Evolutionary conservation across 2,113 vertebrate genomes (phyloP).

Genomic region (Dicerorhinus sumatrensis): DNA sequence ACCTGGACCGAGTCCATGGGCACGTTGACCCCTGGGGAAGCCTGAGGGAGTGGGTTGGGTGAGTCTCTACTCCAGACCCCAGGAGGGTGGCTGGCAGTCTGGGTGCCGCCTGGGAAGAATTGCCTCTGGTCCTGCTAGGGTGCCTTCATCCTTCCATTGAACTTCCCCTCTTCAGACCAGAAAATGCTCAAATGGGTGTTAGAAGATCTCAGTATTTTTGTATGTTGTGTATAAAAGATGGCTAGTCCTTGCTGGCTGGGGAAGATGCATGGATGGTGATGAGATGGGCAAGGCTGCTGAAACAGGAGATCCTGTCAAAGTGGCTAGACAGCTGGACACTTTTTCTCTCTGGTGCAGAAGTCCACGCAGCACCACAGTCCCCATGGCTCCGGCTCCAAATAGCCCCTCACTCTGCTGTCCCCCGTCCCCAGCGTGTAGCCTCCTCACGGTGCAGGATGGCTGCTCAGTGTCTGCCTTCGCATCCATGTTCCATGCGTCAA

Average conservation of each 20-base stretch:
- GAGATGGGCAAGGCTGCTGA: background rate
- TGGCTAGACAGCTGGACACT: fast-evolving
- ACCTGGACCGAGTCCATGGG: background rate
- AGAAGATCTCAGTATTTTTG: background rate
- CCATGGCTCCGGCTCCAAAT: fast-evolving
- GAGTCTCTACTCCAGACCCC: background rate
- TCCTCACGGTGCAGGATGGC: fast-evolving
- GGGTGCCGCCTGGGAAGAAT: background rate
- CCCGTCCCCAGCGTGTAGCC: fast-evolving
- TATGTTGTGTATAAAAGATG: fast-evolving
- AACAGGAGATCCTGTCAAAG: background rate
- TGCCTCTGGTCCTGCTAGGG: background rate
- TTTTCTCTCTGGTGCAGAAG: background rate
- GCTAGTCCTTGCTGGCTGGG: background rate
- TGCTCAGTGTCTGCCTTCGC: background rate
- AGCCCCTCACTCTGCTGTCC: fast-evolving
- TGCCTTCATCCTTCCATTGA: background rate
- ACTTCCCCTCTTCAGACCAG: background rate
- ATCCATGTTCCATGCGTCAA: fast-evolving
- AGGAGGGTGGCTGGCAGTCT: background rate
- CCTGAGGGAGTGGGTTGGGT: fast-evolving
- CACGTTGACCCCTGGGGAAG: background rate
- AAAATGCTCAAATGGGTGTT: background rate
- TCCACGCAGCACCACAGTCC: background rate
- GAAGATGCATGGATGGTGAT: too few relatives aligned